Conservation (phyloP, 2,113 vertebrate genomes). For the Neolamprologus fasciatus region DNA sequence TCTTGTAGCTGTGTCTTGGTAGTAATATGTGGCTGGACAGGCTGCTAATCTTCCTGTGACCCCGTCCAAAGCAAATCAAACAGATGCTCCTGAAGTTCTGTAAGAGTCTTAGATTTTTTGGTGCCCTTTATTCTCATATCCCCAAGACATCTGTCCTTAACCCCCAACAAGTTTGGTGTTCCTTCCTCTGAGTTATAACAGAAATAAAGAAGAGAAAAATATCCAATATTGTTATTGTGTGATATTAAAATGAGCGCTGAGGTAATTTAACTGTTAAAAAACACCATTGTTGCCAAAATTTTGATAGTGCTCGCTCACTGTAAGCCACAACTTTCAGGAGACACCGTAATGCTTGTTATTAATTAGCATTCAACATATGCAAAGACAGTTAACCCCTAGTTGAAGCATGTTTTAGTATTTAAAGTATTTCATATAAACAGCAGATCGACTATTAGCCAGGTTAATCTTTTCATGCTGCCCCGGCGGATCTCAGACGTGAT, state of each 20-base stretch:
- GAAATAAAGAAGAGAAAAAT: background rate
- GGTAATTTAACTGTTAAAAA: background rate
- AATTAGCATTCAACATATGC: background rate
- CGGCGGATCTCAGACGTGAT: background rate
- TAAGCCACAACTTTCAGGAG: background rate
- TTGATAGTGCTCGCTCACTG: background rate
- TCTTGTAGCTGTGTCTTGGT: conserved; percentile 14
- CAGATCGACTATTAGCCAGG: background rate
- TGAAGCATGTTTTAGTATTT: background rate
- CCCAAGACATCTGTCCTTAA: background rate
- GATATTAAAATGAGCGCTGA: background rate
- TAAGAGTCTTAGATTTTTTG: conserved; percentile 14
- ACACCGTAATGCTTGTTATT: background rate
- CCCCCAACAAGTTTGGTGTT: background rate
- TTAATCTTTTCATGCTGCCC: background rate
- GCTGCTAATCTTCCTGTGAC: conserved; percentile 32
- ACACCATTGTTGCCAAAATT: background rate
- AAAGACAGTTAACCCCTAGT: background rate
- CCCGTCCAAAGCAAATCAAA: conserved; percentile 1
- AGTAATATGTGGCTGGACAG: conserved; percentile 15
- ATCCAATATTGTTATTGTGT: background rate
- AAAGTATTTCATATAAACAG: background rate
- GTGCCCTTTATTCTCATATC: background rate
- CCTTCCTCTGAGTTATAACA: background rate
- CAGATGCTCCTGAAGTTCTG: conserved; percentile 6